Base-by-base conservation (phyloP, 2,888 invertebrate species). In the Eubasilissa splendida region DNA sequence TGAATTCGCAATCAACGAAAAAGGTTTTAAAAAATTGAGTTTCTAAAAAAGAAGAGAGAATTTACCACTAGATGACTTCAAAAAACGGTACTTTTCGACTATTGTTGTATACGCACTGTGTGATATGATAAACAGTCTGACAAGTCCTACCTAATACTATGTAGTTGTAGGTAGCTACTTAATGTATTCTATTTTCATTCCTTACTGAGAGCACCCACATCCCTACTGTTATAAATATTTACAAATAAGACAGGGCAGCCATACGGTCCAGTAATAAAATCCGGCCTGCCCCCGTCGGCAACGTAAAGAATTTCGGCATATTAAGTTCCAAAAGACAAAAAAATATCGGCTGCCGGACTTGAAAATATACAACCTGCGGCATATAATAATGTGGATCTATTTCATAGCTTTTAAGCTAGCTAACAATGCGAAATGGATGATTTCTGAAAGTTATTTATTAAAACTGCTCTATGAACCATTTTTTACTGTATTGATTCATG, bases 311-410 rank as follows among this genome's bases (percentile, higher is more conserved):
- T 33, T 60, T 33, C 11, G 65, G 66, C 42, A 2, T 50, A 42
- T 42, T 50, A 22, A 22, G 22, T 66, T 66, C 3, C 7, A 42
- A 42, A 66, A 66, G n/a, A 2, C 9, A 42, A 1, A 1, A 50
- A 66, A 66, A 42, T 11, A 42, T 42, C 12, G 50, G 50, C 66
- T 71, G 71, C 52, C n/a, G 71, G 71, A 59, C 59, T 74, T 71
- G 14, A 12, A 33, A 33, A 42, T 74, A 59, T 74, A 56, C 73
- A 73, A 74, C 66, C 50, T 54, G 14, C 22, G n/a, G 14, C 60
- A 4, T 33, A 53, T 52, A 65, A 63, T 33, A 76, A 53, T 63
- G 66, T 76, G 33, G 22, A 22, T 22, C 22, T 22, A 54, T 54
- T 22, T 66, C 66, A 31, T 52, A 53, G 54, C 59, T 76, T 76